These are phyloP conservation scores for Plutella xylostella DNA, from an alignment of 2,888 invertebrate genomes.

Conservation along the genomic window DNA sequence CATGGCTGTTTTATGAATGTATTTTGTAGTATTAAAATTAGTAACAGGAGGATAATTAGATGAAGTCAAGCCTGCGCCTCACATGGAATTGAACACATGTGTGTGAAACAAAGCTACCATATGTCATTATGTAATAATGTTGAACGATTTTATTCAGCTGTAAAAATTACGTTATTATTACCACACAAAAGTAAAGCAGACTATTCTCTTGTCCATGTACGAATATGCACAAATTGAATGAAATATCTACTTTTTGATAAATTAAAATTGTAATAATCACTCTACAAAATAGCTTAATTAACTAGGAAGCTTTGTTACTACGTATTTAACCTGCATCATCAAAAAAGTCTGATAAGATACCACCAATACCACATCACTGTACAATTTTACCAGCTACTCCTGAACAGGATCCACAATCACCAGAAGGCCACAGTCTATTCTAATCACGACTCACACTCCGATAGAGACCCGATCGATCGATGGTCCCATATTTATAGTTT, in stretches of 20 bases:
- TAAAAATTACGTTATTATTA: too few species aligned
- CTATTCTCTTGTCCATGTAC: too few species aligned
- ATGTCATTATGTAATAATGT: constrained; percentile 50
- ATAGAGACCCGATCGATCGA: constrained; percentile 68
- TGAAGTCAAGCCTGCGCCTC: constrained; percentile 24
- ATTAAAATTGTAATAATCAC: too few species aligned
- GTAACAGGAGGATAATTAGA: constrained; percentile 37
- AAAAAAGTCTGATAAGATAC: background rate
- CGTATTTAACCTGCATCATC: background rate
- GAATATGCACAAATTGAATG: too few species aligned
- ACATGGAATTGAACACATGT: constrained; percentile 40
- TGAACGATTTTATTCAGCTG: constrained; percentile 2
- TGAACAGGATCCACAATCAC: background rate
- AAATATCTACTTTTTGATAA: too few species aligned
- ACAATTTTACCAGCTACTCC: background rate
- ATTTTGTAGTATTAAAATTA: constrained; percentile 29
- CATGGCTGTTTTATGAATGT: constrained; percentile 40
- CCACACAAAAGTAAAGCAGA: too few species aligned
- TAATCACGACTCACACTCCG: constrained; percentile 55
- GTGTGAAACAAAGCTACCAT: constrained; percentile 43
- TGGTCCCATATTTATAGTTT: constrained; percentile 69
- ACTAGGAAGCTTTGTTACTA: too few species aligned
- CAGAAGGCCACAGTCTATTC: background rate
- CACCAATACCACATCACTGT: background rate
- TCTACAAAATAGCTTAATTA: too few species aligned